Evolutionary conservation across 2,113 vertebrate genomes (phyloP).

Genomic region (Zosterops pallidus): DNA sequence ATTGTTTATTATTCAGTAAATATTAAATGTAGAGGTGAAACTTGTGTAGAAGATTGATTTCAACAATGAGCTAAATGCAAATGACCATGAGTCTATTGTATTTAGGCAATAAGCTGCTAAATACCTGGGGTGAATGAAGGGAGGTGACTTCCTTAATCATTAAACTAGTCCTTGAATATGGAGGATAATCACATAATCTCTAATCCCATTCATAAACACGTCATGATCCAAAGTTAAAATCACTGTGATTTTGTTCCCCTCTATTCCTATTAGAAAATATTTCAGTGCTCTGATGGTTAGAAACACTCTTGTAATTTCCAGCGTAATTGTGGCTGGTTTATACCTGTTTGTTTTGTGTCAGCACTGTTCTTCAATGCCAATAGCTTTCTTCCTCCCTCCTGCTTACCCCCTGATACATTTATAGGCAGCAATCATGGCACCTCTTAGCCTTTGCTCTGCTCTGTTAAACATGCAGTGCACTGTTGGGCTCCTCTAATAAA

Average conservation of each 20-base stretch:
- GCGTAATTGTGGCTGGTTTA: background rate
- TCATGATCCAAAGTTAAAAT: background rate
- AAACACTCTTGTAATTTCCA: constrained; percentile 27
- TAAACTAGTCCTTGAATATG: background rate
- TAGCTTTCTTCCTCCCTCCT: constrained; percentile 44
- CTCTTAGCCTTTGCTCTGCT: constrained; percentile 41
- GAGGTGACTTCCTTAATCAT: background rate
- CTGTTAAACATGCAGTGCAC: constrained; percentile 12
- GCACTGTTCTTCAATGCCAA: background rate
- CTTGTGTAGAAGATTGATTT: background rate
- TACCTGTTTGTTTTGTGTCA: constrained; percentile 47
- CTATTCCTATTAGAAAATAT: background rate
- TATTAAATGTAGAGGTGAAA: constrained; percentile 23
- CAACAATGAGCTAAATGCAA: background rate
- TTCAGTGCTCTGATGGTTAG: background rate
- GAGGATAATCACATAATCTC: background rate
- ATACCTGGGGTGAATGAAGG: background rate
- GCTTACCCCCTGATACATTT: background rate
- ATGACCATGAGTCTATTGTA: background rate
- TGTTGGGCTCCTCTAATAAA: background rate
- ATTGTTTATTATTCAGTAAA: background rate
- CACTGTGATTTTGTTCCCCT: background rate
- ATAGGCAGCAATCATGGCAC: background rate
- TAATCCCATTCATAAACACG: constrained; percentile 48
- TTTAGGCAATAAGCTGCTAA: constrained; percentile 32